Base-by-base conservation (phyloP, 1,140 invertebrate species). In the Halictus rubicundus region DNA sequence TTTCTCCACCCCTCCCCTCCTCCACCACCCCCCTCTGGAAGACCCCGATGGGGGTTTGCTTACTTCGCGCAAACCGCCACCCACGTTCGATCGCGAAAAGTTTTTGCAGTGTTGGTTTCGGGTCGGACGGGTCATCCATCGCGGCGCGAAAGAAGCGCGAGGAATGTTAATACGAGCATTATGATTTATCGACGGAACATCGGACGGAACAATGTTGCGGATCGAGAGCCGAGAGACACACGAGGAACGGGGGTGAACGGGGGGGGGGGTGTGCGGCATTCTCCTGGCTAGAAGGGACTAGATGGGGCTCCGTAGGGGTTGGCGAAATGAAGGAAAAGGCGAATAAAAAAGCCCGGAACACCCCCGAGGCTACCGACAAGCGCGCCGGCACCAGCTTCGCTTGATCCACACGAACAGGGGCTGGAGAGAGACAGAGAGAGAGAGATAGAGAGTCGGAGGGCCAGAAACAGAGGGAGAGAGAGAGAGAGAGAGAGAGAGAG, bases 81-180 rank as follows among this genome's bases (percentile, higher is more conserved):
- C 77, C 78, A 72, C 42, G 60, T 74, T 42, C 49, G 61, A 77
- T 83, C 83, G 32, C 32, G 57, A 32, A 42, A 85, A 86, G 42
- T 80, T 80, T 82, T 80, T 69, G 77, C 77, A 42, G 73, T 32
- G 68, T 77, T 21, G 78, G 74, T 80, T 9, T 9, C 14, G 80
- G 68, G 80, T 82, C 80, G 78, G 84, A 87, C 76, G 80, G 86
- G 86, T 88, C 86, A 86, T 90, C 87, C 87, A 88, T 91, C 87
- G 21, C 16, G 66, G 69, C 69, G 76, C 46, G 88, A 89, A 91
- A 88, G 91, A 91, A 92, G 89, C 88, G 91, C 89, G 88, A 91
- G 88, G 91, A 92, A 93, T 92, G 91, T 93, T 93, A 93, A 93
- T 92, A 92, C 91, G 89, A 89, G 90, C 90, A 92, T 92, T 90